Conservation (phyloP, 2,113 vertebrate genomes). For the Glaucomys volans region DNA sequence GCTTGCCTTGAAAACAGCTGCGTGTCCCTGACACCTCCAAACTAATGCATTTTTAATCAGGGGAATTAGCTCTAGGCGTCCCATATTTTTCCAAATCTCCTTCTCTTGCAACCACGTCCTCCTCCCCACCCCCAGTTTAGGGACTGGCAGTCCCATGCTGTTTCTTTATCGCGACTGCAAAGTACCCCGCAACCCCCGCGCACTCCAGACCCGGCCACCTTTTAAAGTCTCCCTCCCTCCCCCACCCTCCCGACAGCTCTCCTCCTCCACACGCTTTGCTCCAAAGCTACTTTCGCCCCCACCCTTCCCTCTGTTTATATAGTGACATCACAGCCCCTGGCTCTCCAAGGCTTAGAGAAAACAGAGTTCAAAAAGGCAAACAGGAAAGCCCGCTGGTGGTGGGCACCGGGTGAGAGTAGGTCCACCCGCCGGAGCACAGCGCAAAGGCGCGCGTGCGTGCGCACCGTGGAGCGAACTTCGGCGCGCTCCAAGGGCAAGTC, state of each 20-base stretch:
- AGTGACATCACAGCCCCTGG: slow-evolving; percentile 87
- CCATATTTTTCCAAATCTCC: slow-evolving; percentile 80
- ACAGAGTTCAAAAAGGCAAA: slow-evolving; percentile 84
- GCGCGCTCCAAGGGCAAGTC: background rate
- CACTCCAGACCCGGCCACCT: slow-evolving; percentile 42
- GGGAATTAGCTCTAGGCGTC: slow-evolving; percentile 84
- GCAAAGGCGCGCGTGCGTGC: background rate
- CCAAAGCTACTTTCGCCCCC: slow-evolving; percentile 71
- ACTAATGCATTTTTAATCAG: slow-evolving; percentile 88
- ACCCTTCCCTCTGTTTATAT: slow-evolving; percentile 87
- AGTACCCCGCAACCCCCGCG: slow-evolving; percentile 45
- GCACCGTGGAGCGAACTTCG: background rate
- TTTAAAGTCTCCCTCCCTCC: slow-evolving; percentile 18
- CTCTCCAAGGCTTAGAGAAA: slow-evolving; percentile 81
- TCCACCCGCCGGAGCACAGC: background rate
- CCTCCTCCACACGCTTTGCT: background rate
- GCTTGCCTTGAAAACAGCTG: slow-evolving; percentile 91
- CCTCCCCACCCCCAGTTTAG: background rate
- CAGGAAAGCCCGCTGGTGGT: slow-evolving; percentile 70
- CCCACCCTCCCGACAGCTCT: slow-evolving; percentile 47
- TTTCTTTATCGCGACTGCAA: slow-evolving; percentile 63
- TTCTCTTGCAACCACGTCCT: slow-evolving; percentile 72
- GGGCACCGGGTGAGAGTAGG: slow-evolving; percentile 25
- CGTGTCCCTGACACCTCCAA: slow-evolving; percentile 90
- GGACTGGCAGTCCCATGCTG: slow-evolving; percentile 65